Conservation (phyloP, 2,797 vertebrate genomes). For the Pangasius mekongensis region DNA sequence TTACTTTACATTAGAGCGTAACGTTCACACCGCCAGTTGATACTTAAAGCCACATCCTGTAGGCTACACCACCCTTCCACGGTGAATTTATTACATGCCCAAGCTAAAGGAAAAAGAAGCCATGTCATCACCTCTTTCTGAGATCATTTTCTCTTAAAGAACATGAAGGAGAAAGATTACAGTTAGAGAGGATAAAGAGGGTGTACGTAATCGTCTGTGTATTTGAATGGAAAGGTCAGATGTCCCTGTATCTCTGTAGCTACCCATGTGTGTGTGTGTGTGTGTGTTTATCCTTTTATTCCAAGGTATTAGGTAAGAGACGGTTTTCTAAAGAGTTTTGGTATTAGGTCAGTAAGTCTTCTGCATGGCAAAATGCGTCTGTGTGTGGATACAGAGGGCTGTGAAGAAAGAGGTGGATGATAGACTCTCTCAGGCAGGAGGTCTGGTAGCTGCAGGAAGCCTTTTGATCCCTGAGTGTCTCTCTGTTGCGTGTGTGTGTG, state of each 20-base stretch:
- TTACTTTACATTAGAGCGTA: not conserved
- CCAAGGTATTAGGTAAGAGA: not conserved
- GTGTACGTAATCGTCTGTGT: not conserved
- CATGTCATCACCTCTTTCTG: not conserved
- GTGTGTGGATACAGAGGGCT: not conserved
- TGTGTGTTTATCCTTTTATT: not conserved
- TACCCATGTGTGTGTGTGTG: not conserved
- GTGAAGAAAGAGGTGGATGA: slow-evolving; percentile 18
- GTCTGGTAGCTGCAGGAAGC: slow-evolving; percentile 54
- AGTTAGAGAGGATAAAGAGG: not conserved
- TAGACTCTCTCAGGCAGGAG: slow-evolving; percentile 53
- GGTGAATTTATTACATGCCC: not conserved
- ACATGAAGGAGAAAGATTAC: not conserved
- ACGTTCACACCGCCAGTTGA: not conserved
- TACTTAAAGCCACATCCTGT: not conserved
- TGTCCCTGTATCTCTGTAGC: not conserved
- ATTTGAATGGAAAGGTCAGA: not conserved
- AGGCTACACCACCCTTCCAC: not conserved
- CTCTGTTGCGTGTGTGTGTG: not conserved
- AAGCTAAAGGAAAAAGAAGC: not conserved
- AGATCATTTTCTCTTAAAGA: not conserved
- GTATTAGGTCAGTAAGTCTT: not conserved
- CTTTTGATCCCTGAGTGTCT: slow-evolving; percentile 19
- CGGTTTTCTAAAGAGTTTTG: not conserved
- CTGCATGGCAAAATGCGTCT: not conserved